Evolutionary conservation across 92 coral and sea anemone genomes (phyloP).

Genomic region (Palythoa grandis): DNA sequence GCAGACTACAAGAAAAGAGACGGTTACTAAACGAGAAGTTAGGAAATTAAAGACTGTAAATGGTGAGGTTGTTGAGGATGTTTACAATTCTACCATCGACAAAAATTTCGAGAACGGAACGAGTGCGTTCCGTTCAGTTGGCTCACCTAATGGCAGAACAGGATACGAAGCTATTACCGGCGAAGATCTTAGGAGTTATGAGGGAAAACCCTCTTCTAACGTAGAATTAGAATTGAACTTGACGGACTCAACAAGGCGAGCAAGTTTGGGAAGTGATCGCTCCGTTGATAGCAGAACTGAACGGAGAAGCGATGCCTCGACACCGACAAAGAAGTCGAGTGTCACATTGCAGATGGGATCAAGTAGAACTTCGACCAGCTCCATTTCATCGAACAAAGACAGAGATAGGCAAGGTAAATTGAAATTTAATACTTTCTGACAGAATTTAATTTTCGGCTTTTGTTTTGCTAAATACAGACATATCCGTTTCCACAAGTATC

Average conservation of each 20-base stretch:
- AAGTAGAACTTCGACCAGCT: constrained; percentile 9
- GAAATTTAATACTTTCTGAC: not conserved
- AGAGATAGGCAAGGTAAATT: constrained; percentile 24
- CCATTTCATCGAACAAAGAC: constrained; percentile 32
- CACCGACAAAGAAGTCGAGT: constrained; percentile 38
- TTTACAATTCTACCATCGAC: constrained; percentile 15
- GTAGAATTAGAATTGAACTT: constrained; percentile 14
- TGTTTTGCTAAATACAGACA: not conserved
- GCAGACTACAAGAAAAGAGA: constrained; percentile 31
- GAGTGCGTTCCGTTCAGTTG: constrained; percentile 2
- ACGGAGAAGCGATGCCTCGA: not conserved
- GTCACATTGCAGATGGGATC: constrained; percentile 39
- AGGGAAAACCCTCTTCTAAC: constrained; percentile 6
- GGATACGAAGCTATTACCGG: not conserved
- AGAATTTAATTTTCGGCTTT: not conserved
- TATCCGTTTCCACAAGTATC: too few relatives aligned
- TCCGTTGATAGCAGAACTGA: constrained; percentile 13
- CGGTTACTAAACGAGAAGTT: constrained; percentile 36
- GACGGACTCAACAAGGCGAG: not conserved
- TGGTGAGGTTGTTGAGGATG: constrained; percentile 27
- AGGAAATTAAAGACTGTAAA: constrained; percentile 22
- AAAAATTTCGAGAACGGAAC: constrained; percentile 27
- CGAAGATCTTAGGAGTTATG: not conserved
- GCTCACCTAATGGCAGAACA: not conserved
- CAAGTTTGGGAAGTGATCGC: constrained; percentile 24